These are phyloP conservation scores for Scaptomyza polygonia DNA, from an alignment of 2,888 invertebrate species.

Conservation along the genomic window DNA sequence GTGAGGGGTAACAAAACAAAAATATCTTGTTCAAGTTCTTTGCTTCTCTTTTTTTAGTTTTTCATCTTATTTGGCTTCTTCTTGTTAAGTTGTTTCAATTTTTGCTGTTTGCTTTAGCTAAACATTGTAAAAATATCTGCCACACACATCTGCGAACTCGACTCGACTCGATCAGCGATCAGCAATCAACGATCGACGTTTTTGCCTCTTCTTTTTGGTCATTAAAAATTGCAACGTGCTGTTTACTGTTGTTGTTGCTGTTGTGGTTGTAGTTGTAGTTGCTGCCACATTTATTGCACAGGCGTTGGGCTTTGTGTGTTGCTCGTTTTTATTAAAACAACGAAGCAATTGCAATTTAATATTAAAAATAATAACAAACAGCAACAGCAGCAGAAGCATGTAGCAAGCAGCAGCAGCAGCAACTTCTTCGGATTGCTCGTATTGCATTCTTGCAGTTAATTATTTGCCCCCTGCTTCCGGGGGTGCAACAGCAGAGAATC, in stretches of 20 bases:
- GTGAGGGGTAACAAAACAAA: conserved; percentile 20
- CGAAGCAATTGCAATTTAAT: conserved; percentile 81
- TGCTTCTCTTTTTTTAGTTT: not conserved
- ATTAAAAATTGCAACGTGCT: conserved; percentile 78
- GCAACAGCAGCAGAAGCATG: conserved; percentile 41
- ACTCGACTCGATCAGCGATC: conserved; percentile 66
- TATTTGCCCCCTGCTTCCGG: conserved; percentile 58
- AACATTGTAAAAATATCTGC: conserved; percentile 76
- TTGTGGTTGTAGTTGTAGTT: conserved; percentile 32
- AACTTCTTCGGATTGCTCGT: conserved; percentile 64
- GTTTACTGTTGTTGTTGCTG: conserved; percentile 69
- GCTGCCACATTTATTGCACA: conserved; percentile 67
- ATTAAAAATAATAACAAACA: conserved; percentile 82
- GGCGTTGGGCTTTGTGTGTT: conserved; percentile 62
- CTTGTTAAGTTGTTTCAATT: not conserved
- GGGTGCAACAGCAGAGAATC: conserved; percentile 17
- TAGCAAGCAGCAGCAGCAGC: conserved; percentile 37
- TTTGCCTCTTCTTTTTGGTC: conserved; percentile 59
- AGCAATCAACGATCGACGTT: conserved; percentile 60
- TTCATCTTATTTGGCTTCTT: not conserved
- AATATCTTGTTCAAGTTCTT: conserved; percentile 43
- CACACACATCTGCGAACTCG: conserved; percentile 63
- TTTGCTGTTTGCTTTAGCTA: conserved; percentile 72
- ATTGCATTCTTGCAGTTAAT: conserved; percentile 79
- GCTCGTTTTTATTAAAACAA: conserved; percentile 77